Conservation (phyloP, 2,888 invertebrate genomes). For the Amorpha juglandis region DNA sequence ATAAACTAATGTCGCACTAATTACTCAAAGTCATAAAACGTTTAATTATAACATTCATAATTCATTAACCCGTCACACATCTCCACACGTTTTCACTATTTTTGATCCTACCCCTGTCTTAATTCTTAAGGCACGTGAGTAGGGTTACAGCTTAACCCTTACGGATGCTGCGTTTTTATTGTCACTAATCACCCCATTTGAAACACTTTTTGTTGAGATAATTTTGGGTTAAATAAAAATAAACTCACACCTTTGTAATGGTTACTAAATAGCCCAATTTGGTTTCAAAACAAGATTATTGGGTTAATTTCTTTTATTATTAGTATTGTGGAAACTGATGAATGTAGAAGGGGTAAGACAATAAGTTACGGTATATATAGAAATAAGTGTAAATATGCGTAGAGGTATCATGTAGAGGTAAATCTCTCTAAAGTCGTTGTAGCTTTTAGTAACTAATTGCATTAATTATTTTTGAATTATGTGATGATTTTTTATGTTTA, state of each 20-base stretch:
- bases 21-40: background rate
- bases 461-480: no score
- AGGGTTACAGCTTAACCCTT: constrained; percentile 72
- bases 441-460: no score
- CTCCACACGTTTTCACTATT: constrained; percentile 24
- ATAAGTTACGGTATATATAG: no score
- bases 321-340: background rate
- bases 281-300: background rate
- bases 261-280: constrained; percentile 17
- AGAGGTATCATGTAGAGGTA: no score
- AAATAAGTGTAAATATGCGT: no score
- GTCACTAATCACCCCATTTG: constrained; percentile 23
- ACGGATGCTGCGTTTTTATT: constrained; percentile 61
- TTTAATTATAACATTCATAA: background rate
- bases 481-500: no score
- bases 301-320: background rate
- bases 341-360: background rate
- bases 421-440: no score
- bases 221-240: constrained; percentile 26
- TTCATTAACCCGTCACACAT: background rate
- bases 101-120: constrained; percentile 63
- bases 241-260: constrained; percentile 4
- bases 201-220: constrained; percentile 40
- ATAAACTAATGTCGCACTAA: background rate
- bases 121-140: constrained; percentile 67